Evolutionary conservation across 2,113 vertebrate species (phyloP), one percentile per base, ranked within the genome.

Genomic region (Hemiscyllium ocellatum): DNA sequence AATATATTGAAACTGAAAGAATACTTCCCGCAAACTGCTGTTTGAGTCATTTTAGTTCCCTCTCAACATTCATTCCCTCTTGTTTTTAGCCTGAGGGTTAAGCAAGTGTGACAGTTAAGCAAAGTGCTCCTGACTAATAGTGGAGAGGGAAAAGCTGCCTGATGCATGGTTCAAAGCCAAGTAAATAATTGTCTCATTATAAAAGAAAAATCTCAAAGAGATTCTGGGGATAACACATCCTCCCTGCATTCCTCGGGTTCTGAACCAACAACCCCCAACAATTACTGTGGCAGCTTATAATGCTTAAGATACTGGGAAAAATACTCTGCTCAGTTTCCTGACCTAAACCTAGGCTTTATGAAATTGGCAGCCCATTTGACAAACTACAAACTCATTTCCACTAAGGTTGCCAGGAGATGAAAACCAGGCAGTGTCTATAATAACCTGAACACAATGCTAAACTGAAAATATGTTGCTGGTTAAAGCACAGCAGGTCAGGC

Each of bases 101-200:
- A 69, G 19, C 37, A 13, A 94, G 91, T 42, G n/a, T 69, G 91
- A 69, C 66, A 94, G 91, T 69, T 22, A 94, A 69, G 42, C 69
- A 70, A 94, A 94, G 2, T 15, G 3, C 26, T 37, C 15, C 26
- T 94, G 91, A 47, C 65, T 68, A 42, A 94, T 69, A 69, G n/a
- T 22, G 0, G 19, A 2, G 29, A 37, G 33, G 56, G 19, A 37
- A 68, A 15, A 42, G 29, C 90, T 93, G 90, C 17, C 90, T 68
- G 26, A 52, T n/a, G 87, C 61, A 20, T 61, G 15, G 87, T 15
- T 20, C 24, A 90, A 33, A 50, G n/a, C 90, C 4, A 0, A 10
- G 90, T 19, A n/a, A 93, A 68, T 93, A 93, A 66, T 93, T n/a
- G 61, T 7, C 90, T 93, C 37, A 93, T 93, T 93, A 68, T 56